Conservation (phyloP, 2,113 vertebrate species). For the Dipodomys stephensi region DNA sequence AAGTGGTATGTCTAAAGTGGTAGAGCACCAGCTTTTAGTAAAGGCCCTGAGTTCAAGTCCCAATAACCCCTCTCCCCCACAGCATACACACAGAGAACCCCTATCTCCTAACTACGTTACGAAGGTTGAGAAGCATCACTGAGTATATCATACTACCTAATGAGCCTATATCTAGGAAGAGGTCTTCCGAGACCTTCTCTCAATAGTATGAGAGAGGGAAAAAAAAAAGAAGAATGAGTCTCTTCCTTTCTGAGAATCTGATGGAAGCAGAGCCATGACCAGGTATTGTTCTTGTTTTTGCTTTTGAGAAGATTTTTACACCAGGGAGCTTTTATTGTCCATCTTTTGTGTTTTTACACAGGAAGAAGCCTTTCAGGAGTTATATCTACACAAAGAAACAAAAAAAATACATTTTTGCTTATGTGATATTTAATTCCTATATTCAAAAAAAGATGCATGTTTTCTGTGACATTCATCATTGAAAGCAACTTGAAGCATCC, state of each 20-base stretch:
- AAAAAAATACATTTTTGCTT: neutral
- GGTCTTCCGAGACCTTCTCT: neutral
- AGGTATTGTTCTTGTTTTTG: neutral
- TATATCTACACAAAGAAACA: neutral
- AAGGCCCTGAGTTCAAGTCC: too few relatives aligned
- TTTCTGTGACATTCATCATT: slow-evolving; percentile 5
- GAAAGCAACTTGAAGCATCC: neutral
- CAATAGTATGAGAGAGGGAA: neutral
- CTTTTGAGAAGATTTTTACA: neutral
- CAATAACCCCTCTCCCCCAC: too few relatives aligned
- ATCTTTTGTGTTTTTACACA: neutral
- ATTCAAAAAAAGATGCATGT: neutral
- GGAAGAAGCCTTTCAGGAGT: neutral
- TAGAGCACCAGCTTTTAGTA: too few relatives aligned
- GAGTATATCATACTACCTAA: neutral
- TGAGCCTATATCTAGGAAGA: neutral
- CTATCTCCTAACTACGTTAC: neutral
- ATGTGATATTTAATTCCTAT: neutral
- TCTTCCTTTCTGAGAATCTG: neutral
- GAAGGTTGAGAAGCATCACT: neutral
- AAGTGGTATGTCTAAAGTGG: too few relatives aligned
- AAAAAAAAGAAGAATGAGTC: neutral
- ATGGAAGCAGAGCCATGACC: neutral
- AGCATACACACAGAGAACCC: neutral
- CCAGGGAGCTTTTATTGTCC: neutral